Evolutionary conservation across 2,797 vertebrate genomes (phyloP), one percentile per base, ranked within the genome.

Genomic region (Phrynocephalus vlangalii): DNA sequence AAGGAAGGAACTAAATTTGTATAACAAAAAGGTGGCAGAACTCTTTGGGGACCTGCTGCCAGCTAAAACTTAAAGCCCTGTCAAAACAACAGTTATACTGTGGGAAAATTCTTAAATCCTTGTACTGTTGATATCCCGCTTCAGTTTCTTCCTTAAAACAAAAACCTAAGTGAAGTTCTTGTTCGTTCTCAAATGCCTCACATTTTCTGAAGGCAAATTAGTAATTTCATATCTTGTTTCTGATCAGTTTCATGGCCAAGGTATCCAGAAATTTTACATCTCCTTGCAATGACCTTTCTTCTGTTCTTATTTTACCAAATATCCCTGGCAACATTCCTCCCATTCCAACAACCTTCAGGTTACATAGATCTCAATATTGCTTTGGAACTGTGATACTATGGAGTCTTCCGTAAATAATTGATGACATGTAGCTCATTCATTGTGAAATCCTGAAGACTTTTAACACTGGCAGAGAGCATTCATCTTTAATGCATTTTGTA

Each of bases 51-150:
- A 94, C 88, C 0, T 92, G 93, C 94, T 95, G 95, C 93, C 94
- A 94, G 91, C 86, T 94, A 92, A 94, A 95, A 92, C 89, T 94
- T 94, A 95, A 95, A 86, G 87, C 89, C 90, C 22, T 95, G 94
- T 96, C 95, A 96, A 95, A 96, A 96, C 95, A 94, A 93, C 90
- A 94, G 92, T 80, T 95, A 93, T 93, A 91, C 93, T 90, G 91
- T 94, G 94, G 91, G 92, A 94, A 95, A 92, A 89, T 70, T 91
- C 91, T 94, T 91, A 94, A 93, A 92, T 93, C 92, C 92, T 94
- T 91, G 89, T 92, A 89, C 92, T 92, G 92, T 92, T 94, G 92
- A 90, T 89, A 87, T 87, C 87, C 22, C 5, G 48, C 87, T 84
- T 84, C 38, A 86, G 86, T 90, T 92, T 94, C 92, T 84, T 91